Percentiles rank a stretch among this genome's conserved stretches.
Conservation (phyloP, 37 sponge, comb jelly and placozoan species). For the Cladorhizidae sp. region DNA sequence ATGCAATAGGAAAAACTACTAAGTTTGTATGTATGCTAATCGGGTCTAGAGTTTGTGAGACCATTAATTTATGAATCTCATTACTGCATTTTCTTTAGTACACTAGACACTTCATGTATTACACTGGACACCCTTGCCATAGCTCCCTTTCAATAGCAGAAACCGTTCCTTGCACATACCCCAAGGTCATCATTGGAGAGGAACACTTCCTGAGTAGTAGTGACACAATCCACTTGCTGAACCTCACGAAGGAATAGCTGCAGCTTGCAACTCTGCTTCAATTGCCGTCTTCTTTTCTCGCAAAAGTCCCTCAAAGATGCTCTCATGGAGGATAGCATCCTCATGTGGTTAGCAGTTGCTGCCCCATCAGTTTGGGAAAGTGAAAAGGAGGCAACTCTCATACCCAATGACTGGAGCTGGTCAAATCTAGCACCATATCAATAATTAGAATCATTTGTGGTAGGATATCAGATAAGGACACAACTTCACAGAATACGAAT, state of each 20-base stretch:
- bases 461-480: background rate
- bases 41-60: too few species aligned
- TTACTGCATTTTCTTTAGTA: too few species aligned
- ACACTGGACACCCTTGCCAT: too few species aligned
- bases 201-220: conserved; percentile 75
- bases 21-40: too few species aligned
- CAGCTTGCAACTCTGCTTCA: conserved; percentile 71
- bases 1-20: too few species aligned
- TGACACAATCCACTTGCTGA: conserved; percentile 74
- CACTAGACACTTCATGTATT: too few species aligned
- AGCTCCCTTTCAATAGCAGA: too few species aligned
- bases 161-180: conserved; percentile 38
- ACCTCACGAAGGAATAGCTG: conserved; percentile 79
- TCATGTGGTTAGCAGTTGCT: conserved; percentile 57
- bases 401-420: conserved; percentile 42
- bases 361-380: background rate
- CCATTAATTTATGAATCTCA: too few species aligned
- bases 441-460: background rate
- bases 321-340: conserved; percentile 62
- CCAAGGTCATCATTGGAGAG: conserved; percentile 85
- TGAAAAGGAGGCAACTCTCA: conserved; percentile 29
- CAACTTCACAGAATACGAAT: background rate
- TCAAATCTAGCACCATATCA: conserved; percentile 45
- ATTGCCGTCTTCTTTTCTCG: conserved; percentile 72
- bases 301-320: conserved; percentile 62